Base-by-base conservation (phyloP, 2,888 invertebrate species). In the Diarsia mendica region DNA sequence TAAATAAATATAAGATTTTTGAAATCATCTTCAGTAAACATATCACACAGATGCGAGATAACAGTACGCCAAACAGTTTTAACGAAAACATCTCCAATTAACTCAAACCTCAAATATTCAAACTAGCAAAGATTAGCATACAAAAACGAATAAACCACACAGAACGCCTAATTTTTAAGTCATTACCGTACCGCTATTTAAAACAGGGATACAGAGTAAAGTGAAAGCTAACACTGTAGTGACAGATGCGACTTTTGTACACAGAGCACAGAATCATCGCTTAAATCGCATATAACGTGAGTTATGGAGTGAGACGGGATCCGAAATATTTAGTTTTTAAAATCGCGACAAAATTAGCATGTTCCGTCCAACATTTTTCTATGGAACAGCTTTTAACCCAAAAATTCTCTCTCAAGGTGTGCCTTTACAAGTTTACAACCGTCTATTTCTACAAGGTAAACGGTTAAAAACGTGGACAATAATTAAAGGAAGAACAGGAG, bases 131-230 rank as follows among this genome's bases (percentile, higher is more conserved):
- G 66, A 79, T 83, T 83, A 80, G 79, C 83, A 83, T 79, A 83
- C 39, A 46, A 48, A 44, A 80, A 60, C 51, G 61, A 23, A 49
- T 69, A 60, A 82, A 76, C 60, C 55, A 70, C 85, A 81, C 55
- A 48, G 13, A 74, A 39, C 28, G 18, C 20, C 51, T 68, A 82
- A 82, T 85, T 70, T 77, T 77, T 83, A 83, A 82, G 78, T 82
- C 76, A 86, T 82, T 85, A 82, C 67, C 69, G 72, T 79, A 76
- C 79, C 79, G 78, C 86, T 82, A 86, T 86, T 83, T 80, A 85
- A 80, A 78, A 79, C 58, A 55, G 58, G 58, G 71, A 81, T 79
- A 73, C 70, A 78, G 85, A 75, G 80, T 68, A 73, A 83, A 87
- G 72, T 79, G 74, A 85, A 84, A 87, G 81, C 67, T 73, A 70